Conservation (phyloP, 2,888 invertebrate species). For the Peribatodes rhomboidaria region DNA sequence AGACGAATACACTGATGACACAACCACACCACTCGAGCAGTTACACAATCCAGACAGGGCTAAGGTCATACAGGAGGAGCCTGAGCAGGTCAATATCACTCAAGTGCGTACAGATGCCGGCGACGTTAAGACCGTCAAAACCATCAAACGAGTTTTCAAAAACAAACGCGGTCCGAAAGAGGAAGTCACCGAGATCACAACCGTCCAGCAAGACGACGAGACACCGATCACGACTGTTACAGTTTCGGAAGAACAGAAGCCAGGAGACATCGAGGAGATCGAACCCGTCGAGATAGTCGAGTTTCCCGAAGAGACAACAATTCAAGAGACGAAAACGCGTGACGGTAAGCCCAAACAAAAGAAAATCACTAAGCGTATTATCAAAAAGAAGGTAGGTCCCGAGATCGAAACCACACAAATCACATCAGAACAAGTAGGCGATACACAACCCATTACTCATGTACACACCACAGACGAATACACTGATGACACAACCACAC, state of each 20-base stretch:
- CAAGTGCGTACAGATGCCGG: not conserved
- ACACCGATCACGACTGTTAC: not conserved
- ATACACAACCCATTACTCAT: slow-evolving; percentile 12
- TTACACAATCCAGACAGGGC: not conserved
- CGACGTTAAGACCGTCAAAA: not conserved
- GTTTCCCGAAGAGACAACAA: not conserved
- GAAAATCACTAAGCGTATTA: slow-evolving; percentile 55
- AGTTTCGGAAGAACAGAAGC: not conserved
- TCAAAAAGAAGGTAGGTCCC: slow-evolving; percentile 52
- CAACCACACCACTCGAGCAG: slow-evolving; percentile 39
- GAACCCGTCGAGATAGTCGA: not conserved
- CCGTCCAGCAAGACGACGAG: not conserved
- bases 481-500: slow-evolving; percentile 2
- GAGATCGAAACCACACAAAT: slow-evolving; percentile 54
- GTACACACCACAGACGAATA: not conserved
- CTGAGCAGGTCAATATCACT: not conserved
- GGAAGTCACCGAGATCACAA: slow-evolving; percentile 2
- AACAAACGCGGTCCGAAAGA: not conserved
- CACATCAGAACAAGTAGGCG: slow-evolving; percentile 60
- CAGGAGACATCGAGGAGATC: not conserved
- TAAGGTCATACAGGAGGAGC: not conserved
- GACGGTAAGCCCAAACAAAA: slow-evolving; percentile 60
- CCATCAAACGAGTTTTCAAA: not conserved
- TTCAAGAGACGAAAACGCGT: slow-evolving; percentile 30
- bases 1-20: slow-evolving; percentile 58